Conservation (phyloP, 2,888 invertebrate genomes). For the Drosophila borealis region DNA sequence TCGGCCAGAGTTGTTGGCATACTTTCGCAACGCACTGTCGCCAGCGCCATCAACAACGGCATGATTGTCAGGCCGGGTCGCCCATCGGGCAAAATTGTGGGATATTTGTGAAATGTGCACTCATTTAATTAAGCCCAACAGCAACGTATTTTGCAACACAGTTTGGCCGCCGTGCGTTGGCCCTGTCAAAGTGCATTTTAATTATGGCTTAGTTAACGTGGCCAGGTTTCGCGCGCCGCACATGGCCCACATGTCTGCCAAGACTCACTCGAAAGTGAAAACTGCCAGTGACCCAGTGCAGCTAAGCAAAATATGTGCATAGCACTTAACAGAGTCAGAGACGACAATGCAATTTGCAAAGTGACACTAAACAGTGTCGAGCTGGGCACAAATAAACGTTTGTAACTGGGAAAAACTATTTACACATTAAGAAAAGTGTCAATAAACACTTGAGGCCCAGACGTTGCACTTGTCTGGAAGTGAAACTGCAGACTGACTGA, state of each 20-base stretch:
- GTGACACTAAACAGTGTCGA: slow-evolving; percentile 25
- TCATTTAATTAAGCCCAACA: slow-evolving; percentile 58
- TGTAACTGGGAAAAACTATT: slow-evolving; percentile 31
- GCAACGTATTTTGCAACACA: slow-evolving; percentile 53
- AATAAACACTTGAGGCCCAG: slow-evolving; percentile 50
- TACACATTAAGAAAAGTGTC: slow-evolving; percentile 61
- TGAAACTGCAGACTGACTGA: slow-evolving; percentile 59
- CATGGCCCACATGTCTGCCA: slow-evolving; percentile 38
- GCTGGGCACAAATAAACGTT: slow-evolving; percentile 7
- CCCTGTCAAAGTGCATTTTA: slow-evolving; percentile 70
- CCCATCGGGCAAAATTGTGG: too few species aligned
- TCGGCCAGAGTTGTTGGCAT: slow-evolving; percentile 43
- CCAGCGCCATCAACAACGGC: background rate
- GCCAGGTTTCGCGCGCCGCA: slow-evolving; percentile 11
- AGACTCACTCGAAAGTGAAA: slow-evolving; percentile 60
- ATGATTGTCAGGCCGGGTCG: background rate
- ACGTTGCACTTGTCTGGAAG: slow-evolving; percentile 26
- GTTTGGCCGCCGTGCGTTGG: slow-evolving; percentile 10
- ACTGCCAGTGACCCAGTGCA: slow-evolving; percentile 49
- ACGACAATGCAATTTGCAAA: slow-evolving; percentile 61
- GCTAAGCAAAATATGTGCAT: slow-evolving; percentile 40
- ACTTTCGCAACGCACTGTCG: slow-evolving; percentile 66
- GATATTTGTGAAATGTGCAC: slow-evolving; percentile 43
- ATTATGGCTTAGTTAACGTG: slow-evolving; percentile 61
- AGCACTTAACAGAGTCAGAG: slow-evolving; percentile 20